phyloP scores from a whole-genome alignment of 2,888 invertebrate genomes.

The Athalia circularis region DNA sequence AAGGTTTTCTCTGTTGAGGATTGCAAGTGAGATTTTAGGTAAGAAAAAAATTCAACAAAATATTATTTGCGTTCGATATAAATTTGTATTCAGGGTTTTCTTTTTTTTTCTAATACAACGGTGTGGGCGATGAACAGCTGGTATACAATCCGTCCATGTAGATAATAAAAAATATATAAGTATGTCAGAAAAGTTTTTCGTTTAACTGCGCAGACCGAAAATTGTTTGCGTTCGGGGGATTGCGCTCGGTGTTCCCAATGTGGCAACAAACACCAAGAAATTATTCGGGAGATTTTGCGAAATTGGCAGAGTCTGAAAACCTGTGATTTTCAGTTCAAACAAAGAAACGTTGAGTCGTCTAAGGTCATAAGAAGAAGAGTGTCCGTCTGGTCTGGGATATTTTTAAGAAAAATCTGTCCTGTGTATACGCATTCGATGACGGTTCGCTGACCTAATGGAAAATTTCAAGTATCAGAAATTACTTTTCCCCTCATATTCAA shows the following conservation, averaged over 20 bases:
- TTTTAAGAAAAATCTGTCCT: conserved; percentile 50
- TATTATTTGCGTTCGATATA: conserved; percentile 7
- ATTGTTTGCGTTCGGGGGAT: conserved; percentile 15
- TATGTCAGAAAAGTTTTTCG: no score
- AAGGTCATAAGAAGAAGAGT: conserved; percentile 52
- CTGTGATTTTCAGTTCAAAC: conserved; percentile 25
- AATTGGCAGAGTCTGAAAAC: conserved; percentile 56
- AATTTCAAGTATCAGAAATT: conserved; percentile 34
- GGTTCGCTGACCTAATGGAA: conserved; percentile 40
- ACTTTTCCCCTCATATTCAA: not conserved
- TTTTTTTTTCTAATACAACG: not conserved
- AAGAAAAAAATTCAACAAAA: no score
- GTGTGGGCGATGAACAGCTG: conserved; percentile 6
- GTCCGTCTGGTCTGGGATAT: conserved; percentile 46
- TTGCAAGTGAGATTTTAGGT: no score
- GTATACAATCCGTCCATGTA: not conserved
- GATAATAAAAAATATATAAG: conserved; percentile 35
- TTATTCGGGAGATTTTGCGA: conserved; percentile 50
- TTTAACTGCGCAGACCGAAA: conserved; percentile 23
- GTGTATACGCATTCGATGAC: conserved; percentile 6
- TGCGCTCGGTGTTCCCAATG: not conserved
- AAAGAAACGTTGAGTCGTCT: conserved; percentile 48
- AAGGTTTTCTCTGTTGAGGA: no score
- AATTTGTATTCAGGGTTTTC: not conserved
- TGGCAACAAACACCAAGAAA: conserved; percentile 23